Base-by-base conservation (phyloP, 2,797 vertebrate species). In the Lagocephalus sceleratus region DNA sequence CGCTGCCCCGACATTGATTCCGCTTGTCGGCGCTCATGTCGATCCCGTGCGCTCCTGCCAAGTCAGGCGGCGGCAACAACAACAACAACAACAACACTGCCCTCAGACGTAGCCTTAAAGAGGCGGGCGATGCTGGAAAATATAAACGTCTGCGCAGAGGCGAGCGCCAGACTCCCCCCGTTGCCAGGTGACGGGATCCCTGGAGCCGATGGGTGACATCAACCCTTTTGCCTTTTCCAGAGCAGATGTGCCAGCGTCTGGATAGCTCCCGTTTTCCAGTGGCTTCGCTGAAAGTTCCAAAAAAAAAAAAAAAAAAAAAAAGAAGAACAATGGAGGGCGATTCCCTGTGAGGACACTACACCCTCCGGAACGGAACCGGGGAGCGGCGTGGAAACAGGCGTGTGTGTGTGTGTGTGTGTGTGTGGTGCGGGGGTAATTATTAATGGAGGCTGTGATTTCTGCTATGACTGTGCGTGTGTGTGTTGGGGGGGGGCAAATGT, bases 161-260 rank as follows among this genome's bases (percentile, higher is more conserved):
- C 51, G 41, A 40, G 38, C 50, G 20, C 64, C 64, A 58, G 42
- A 69, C 82, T 70, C 47, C 45, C 47, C 45, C 39, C 75, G 92
- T 93, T 91, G 90, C 88, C 86, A 86, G 84, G 88, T 85, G 78
- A 87, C 83, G 17, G 17, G 62, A 63, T 81, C 83, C 85, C 83
- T 63, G 2, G 68, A 71, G 77, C 64, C 46, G 20, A 38, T 39
- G 35, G 11, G 42, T 29, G 9, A 54, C 56, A 75, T 62, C 75
- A 62, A 46, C 49, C 45, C 60, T 58, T 68, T 70, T 73, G 47
- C 74, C 53, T 63, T 65, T 68, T 54, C 54, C 63, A 75, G 62
- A 59, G 38, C 43, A 39, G 53, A 51, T 63, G 59, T 54, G 45
- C 50, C 44, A 51, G 12, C 60, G 51, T 57, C 50, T 44, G 44